Base-by-base conservation (phyloP, 2,888 invertebrate genomes). In the Trachelus troglodyta region DNA sequence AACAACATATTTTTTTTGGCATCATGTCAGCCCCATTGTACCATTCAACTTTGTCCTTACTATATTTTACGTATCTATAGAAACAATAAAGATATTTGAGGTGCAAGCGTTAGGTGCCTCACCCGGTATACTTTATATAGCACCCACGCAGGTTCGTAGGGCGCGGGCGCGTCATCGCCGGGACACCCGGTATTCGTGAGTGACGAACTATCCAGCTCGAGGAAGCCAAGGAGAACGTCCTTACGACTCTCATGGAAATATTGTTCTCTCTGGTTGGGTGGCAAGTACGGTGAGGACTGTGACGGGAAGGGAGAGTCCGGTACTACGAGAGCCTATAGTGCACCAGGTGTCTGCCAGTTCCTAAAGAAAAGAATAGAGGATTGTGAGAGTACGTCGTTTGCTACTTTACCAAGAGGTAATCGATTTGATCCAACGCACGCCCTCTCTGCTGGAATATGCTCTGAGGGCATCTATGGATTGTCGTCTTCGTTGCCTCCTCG, bases 341-440 rank as follows among this genome's bases (percentile, higher is more conserved):
- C 56, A 56, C 56, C 23, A 23, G 56, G 56, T 56, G 56, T 56
- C 56, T 56, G 23, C 0, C 56, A 56, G 9, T 56, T 23, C 9
- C 23, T 56, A 56, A 23, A 23, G 23, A 56, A 23, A 9, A 56
- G 9, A 56, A 56, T 56, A 56, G 56, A 23, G 56, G 9, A 56
- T 56, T 56, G 56, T 23, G 56, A 56, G 56, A 23, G 56, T 56
- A 56, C 56, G 56, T 56, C 56, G 2, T 56, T 56, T 56, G 23
- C 56, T 56, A 9, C 23, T 23, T 56, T 56, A 56, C 23, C 56
- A 56, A 56, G 56, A 56, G 56, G 23, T 56, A 87, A 90, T 90
- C 90, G 90, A 90, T 90, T 89, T 84, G 85, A 87, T 87, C 86
- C 87, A 89, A 88, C 89, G 87, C 89, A 87, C 87, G 87, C 89